These are phyloP conservation scores for Amphiduros pacificus DNA, from an alignment of 2,888 invertebrate genomes.

Conservation along the genomic window DNA sequence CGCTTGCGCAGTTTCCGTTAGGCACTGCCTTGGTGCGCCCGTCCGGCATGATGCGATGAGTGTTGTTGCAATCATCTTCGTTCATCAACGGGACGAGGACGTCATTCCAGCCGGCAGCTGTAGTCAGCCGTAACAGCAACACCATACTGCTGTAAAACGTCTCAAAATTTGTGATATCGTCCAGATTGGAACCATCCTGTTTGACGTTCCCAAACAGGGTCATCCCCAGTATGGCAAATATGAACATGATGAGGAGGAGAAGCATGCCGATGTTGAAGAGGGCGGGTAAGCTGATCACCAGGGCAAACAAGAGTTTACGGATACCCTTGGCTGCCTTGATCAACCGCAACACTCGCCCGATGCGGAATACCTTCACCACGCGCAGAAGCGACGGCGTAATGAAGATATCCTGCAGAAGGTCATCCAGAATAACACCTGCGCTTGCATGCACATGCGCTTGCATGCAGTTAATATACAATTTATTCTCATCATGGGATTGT, in stretches of 20 bases:
- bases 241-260: slow-evolving; percentile 89
- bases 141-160: slow-evolving; percentile 93
- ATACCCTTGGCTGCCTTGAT: slow-evolving; percentile 98
- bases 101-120: slow-evolving; percentile 97
- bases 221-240: slow-evolving; percentile 96
- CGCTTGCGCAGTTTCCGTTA: slow-evolving; percentile 86
- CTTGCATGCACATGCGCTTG: no score
- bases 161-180: slow-evolving; percentile 94
- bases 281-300: slow-evolving; percentile 92
- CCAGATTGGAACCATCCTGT: slow-evolving; percentile 84
- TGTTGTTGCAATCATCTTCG: slow-evolving; percentile 78
- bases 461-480: no score
- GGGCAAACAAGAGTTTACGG: slow-evolving; percentile 88
- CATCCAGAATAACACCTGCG: slow-evolving; percentile 83
- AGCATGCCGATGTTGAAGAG: slow-evolving; percentile 94
- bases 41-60: slow-evolving; percentile 37
- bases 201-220: slow-evolving; percentile 90
- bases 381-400: slow-evolving; percentile 72
- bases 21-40: slow-evolving; percentile 27
- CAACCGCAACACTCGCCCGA: slow-evolving; percentile 89
- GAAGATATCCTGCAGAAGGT: slow-evolving; percentile 88
- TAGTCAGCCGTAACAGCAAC: slow-evolving; percentile 77
- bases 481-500: no score
- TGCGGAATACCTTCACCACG: slow-evolving; percentile 79
- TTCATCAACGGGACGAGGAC: slow-evolving; percentile 90